Conservation (phyloP, 2,888 invertebrate species). For the Sinodicranocentrus sp. region DNA sequence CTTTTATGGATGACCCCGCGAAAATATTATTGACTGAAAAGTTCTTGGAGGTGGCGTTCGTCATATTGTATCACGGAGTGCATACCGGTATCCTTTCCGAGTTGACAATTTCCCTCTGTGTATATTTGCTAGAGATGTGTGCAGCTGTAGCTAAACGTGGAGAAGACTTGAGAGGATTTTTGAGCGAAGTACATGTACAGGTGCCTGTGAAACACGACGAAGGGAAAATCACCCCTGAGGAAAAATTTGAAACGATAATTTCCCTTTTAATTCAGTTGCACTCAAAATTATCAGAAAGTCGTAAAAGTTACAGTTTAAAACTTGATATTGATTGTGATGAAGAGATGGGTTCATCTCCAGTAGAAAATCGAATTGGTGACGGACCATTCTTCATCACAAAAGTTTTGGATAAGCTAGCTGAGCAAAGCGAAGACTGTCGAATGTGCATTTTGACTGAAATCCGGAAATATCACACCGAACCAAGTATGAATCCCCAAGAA, state of each 20-base stretch:
- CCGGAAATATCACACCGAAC: neutral
- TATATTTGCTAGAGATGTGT: slow-evolving; percentile 67
- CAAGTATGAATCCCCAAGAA: neutral
- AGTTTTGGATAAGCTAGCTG: slow-evolving; percentile 49
- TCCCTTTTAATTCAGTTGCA: slow-evolving; percentile 64
- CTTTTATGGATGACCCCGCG: slow-evolving; percentile 48
- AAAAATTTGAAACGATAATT: slow-evolving; percentile 54
- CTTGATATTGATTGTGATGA: slow-evolving; percentile 5
- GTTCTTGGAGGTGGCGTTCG: slow-evolving; percentile 54
- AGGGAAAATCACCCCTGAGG: neutral
- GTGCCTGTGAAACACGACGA: neutral
- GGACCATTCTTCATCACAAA: slow-evolving; percentile 66
- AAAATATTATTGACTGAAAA: slow-evolving; percentile 53
- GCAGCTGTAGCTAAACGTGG: slow-evolving; percentile 16
- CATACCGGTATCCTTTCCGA: slow-evolving; percentile 58
- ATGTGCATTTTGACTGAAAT: slow-evolving; percentile 26
- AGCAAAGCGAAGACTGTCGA: slow-evolving; percentile 27
- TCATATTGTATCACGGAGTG: slow-evolving; percentile 56
- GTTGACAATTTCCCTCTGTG: slow-evolving; percentile 49
- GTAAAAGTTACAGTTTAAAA: slow-evolving; percentile 9
- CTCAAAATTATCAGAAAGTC: slow-evolving; percentile 39
- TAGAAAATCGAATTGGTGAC: slow-evolving; percentile 63
- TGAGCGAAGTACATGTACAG: slow-evolving; percentile 19
- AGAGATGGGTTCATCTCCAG: neutral
- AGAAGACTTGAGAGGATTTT: slow-evolving; percentile 26